Percentiles rank a stretch among this genome's conserved stretches.
These are phyloP conservation scores for chimpanzee (Pan troglodytes) DNA, from an alignment of 2,113 vertebrate species.

Conservation along the genomic window DNA sequence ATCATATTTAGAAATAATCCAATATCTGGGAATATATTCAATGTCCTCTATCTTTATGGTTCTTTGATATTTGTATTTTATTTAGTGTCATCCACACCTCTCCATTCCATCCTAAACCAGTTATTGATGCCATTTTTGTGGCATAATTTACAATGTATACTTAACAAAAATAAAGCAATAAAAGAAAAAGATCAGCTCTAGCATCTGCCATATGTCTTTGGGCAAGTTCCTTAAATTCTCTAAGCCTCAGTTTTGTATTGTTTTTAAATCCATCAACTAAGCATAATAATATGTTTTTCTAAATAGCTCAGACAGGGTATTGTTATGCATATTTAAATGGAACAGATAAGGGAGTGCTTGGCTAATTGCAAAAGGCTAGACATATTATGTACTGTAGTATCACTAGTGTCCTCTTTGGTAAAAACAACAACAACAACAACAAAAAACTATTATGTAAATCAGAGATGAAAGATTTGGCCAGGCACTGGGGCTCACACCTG, in stretches of 20 bases:
- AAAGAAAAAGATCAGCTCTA: background rate
- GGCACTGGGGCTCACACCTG: too few species aligned
- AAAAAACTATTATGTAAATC: background rate
- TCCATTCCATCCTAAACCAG: background rate
- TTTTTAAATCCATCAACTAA: background rate
- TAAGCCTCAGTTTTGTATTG: background rate
- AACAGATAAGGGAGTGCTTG: background rate
- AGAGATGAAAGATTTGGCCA: background rate
- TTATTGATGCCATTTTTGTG: background rate
- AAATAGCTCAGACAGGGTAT: background rate
- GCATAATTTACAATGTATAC: background rate
- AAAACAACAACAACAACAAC: background rate
- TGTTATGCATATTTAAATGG: background rate
- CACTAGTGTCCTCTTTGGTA: background rate
- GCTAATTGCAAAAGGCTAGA: background rate
- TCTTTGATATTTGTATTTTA: background rate
- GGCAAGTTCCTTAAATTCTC: background rate
- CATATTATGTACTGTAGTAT: background rate
- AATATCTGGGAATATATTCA: background rate
- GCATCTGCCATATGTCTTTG: background rate
- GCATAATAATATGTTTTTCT: background rate
- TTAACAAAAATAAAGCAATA: conserved; percentile 18
- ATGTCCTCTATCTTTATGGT: background rate
- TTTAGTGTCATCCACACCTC: background rate
- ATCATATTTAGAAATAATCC: background rate